phyloP scores from a whole-genome alignment of 2,888 invertebrate genomes.

The Ceriagrion tenellum region DNA sequence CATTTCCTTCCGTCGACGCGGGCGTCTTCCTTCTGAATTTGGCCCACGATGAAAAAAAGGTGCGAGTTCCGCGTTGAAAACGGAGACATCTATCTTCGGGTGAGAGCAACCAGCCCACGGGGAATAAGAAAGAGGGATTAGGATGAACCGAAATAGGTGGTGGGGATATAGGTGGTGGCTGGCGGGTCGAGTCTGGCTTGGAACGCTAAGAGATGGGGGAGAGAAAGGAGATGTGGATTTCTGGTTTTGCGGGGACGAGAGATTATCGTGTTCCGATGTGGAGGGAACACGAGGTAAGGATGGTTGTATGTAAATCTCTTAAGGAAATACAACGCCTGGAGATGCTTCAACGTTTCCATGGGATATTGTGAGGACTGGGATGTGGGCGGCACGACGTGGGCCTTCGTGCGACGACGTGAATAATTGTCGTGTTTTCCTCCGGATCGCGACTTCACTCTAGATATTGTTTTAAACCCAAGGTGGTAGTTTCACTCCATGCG shows the following conservation, averaged over 20 bases:
- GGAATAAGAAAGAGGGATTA: background rate
- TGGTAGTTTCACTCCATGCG: too few species aligned
- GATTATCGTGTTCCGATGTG: background rate
- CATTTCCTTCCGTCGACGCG: background rate
- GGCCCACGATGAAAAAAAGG: background rate
- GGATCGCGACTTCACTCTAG: too few species aligned
- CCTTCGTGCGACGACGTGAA: too few species aligned
- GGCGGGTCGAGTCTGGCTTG: background rate
- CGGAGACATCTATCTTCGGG: background rate
- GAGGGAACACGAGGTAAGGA: background rate
- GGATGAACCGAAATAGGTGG: background rate
- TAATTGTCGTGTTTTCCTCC: too few species aligned
- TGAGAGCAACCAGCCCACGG: background rate
- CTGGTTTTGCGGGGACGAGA: background rate
- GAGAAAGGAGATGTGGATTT: conserved; percentile 13
- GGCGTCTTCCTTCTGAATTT: background rate
- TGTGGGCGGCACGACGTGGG: background rate
- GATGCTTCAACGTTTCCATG: background rate
- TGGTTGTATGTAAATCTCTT: background rate
- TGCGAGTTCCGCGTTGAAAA: background rate
- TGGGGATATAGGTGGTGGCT: background rate
- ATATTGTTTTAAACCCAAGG: too few species aligned
- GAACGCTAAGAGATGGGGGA: background rate
- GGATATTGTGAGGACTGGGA: background rate
- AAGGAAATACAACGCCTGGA: background rate